These are phyloP conservation scores for Oscheius sp. DNA, from an alignment of 2,888 invertebrate genomes.

Conservation along the genomic window DNA sequence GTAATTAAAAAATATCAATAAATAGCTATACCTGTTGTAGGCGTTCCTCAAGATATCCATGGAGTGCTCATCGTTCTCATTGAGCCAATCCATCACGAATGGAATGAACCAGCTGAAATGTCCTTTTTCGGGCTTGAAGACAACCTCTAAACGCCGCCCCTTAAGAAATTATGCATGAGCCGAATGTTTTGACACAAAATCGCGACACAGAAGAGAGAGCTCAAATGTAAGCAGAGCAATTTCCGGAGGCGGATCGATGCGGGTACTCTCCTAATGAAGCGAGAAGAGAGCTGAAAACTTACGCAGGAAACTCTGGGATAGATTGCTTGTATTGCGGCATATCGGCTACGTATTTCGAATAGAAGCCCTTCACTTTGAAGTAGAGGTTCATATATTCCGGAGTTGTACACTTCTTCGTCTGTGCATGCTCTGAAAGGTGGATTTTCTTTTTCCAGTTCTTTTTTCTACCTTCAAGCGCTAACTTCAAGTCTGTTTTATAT, in stretches of 20 bases:
- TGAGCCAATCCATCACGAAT: constrained; percentile 99
- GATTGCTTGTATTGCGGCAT: constrained; percentile 95
- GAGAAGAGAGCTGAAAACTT: constrained; percentile 35
- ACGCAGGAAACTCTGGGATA: constrained; percentile 96
- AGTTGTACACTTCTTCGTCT: constrained; percentile 91
- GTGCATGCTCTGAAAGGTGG: constrained; percentile 83
- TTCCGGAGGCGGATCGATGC: background rate
- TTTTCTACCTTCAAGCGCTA: constrained; percentile 82
- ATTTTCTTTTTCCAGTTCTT: background rate
- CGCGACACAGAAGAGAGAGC: background rate
- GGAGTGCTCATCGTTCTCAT: constrained; percentile 98
- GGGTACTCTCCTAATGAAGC: background rate
- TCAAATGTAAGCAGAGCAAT: background rate
- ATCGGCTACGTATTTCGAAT: constrained; percentile 95
- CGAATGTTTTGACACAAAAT: background rate
- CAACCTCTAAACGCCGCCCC: too few relatives aligned
- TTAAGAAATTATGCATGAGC: background rate
- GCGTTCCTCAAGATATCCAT: constrained; percentile 98
- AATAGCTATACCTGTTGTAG: constrained; percentile 84
- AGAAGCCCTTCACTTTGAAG: constrained; percentile 95
- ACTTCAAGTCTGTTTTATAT: constrained; percentile 90
- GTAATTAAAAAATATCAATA: too few relatives aligned
- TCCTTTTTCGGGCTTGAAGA: too few relatives aligned
- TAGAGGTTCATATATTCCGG: constrained; percentile 99
- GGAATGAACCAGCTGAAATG: constrained; percentile 93